These are phyloP conservation scores for Toxotes chatareus DNA, from an alignment of 2,113 vertebrate genomes.

Conservation along the genomic window DNA sequence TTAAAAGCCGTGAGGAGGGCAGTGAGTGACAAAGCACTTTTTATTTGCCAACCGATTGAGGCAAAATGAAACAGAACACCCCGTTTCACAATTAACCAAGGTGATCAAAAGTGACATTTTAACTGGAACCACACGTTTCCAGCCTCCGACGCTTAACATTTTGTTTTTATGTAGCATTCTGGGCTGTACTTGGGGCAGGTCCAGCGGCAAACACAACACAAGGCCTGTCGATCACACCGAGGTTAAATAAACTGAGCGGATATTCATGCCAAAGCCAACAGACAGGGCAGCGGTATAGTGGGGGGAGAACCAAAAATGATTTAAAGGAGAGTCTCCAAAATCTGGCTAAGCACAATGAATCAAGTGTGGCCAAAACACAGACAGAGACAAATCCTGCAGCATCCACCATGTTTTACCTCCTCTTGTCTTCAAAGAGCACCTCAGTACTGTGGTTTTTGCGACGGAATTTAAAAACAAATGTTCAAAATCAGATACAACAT, in stretches of 20 bases:
- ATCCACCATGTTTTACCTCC: slow-evolving; percentile 41
- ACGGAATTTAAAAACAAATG: slow-evolving; percentile 48
- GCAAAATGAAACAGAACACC: slow-evolving; percentile 26
- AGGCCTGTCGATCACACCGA: slow-evolving; percentile 66
- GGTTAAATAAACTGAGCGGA: slow-evolving; percentile 62
- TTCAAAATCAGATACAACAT: slow-evolving; percentile 41
- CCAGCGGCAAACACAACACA: slow-evolving; percentile 69
- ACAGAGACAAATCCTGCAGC: slow-evolving; percentile 37
- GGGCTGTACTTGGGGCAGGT: slow-evolving; percentile 42
- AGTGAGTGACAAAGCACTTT: slow-evolving; percentile 32
- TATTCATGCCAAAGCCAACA: slow-evolving; percentile 74
- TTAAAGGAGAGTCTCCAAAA: slow-evolving; percentile 55
- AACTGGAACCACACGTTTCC: slow-evolving; percentile 63
- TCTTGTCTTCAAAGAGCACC: slow-evolving; percentile 17
- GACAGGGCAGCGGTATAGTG: slow-evolving; percentile 30
- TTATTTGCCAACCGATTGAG: slow-evolving; percentile 32
- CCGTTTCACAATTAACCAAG: slow-evolving; percentile 47
- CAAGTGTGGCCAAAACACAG: slow-evolving; percentile 40
- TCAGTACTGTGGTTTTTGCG: slow-evolving; percentile 3
- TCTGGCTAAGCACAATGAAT: slow-evolving; percentile 56
- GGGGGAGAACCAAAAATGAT: neutral
- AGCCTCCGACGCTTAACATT: slow-evolving; percentile 8
- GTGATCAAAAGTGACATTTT: slow-evolving; percentile 55
- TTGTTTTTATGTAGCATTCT: slow-evolving; percentile 57
- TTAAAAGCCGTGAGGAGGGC: slow-evolving; percentile 12